Evolutionary conservation across 2,797 vertebrate species (phyloP), one percentile per base, ranked within the genome.

Genomic region (Allobates femoralis): DNA sequence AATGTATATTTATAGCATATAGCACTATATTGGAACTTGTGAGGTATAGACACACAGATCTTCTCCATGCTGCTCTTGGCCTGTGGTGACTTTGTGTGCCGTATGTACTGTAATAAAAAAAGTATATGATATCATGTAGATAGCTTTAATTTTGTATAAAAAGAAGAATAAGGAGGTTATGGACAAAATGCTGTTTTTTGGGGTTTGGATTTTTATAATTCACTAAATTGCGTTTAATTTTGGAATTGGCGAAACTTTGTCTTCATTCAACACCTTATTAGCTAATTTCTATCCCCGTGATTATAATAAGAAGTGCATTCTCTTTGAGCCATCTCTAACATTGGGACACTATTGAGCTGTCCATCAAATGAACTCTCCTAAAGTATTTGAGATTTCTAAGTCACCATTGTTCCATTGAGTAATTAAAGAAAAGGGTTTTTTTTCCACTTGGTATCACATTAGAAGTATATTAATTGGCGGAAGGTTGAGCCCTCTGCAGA

Each of bases 401-500:
- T 90, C 89, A 88, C 89, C 93, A 91, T 85, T 94, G 94, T 95
- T 94, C 93, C 92, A 92, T 86, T 91, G 93, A 91, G 92, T 93
- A 93, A 95, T 95, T 95, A 96, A 95, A 96, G 95, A 94, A 93
- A 95, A 93, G 93, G 94, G 90, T 96, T 93, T 93, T 96, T 93
- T 93, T 96, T 96, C 93, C 93, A 96, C 96, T 96, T 94, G 95
- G 94, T 94, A 92, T 94, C 94, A 94, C 96, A 96, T 95, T 96
- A 96, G 94, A 96, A 96, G 94, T 95, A 95, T 95, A 94, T 95
- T 98, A 98, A 98, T 98, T 98, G 97, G 96, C 93, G 92, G 93
- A 96, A 93, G 92, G 93, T 95, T 95, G 94, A 96, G 95, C 94
- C 95, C 95, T 95, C 92, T 96, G 95, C 95, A 93, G 92, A 93